These are phyloP conservation scores for Lapara coniferarum DNA, from an alignment of 2,888 invertebrate genomes.

Conservation along the genomic window DNA sequence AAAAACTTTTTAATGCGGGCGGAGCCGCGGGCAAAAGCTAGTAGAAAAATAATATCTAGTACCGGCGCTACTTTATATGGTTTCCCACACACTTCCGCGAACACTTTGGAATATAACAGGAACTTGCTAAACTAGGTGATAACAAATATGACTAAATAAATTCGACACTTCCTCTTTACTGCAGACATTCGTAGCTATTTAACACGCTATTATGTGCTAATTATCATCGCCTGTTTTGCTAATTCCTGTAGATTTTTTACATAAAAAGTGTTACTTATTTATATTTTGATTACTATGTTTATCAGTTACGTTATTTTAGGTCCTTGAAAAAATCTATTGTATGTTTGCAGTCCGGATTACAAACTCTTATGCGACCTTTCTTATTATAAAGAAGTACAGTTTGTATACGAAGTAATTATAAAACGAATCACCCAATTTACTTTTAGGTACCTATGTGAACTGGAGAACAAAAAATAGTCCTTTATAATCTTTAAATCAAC, in stretches of 20 bases:
- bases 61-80: not conserved
- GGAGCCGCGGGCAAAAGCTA: too few relatives aligned
- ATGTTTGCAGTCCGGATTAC: too few relatives aligned
- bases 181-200: not conserved
- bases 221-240: not conserved
- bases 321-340: too few relatives aligned
- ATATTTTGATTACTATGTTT: not conserved
- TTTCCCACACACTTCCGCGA: not conserved
- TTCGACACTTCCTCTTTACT: constrained; percentile 12
- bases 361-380: too few relatives aligned
- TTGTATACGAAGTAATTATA: too few relatives aligned
- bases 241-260: not conserved
- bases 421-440: too few relatives aligned
- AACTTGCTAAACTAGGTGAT: not conserved
- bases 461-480: too few relatives aligned
- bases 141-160: not conserved
- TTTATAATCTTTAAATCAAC: too few relatives aligned
- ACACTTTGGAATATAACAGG: not conserved
- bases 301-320: too few relatives aligned
- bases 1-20: too few relatives aligned
- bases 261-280: not conserved
- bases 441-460: too few relatives aligned
- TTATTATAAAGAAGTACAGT: too few relatives aligned
- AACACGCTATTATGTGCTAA: constrained; percentile 3
- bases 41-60: not conserved